Base-by-base conservation (phyloP, 2,113 vertebrate genomes). In the Cyprinodon variegatus region DNA sequence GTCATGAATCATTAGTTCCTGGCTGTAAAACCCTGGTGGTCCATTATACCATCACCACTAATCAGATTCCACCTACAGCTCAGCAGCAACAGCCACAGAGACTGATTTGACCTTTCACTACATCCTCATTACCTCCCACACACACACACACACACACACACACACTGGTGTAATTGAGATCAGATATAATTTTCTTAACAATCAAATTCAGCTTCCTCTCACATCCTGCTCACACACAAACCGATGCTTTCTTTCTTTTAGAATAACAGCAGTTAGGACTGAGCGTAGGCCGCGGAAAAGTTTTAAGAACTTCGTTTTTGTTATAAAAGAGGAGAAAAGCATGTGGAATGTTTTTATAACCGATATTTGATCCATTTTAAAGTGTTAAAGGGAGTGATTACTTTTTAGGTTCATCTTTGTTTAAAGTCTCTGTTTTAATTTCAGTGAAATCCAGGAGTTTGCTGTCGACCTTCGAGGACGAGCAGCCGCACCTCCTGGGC, bases 381-480 rank as follows among this genome's bases (percentile, higher is more conserved):
- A 41, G 41, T 4, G 4, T 41, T 9, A 41, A 41, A 5, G 4
- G 48, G 15, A 17, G 48, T 50, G 15, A 15, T 17, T 17, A 17
- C 50, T 57, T 57, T 57, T 57, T 9, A 8, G 20, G 50, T 20
- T 15, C 15, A 8, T 57, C 17, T 2, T 20, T 36, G 17, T 45
- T 39, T 38, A 41, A 57, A 60, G 40, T 15, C 22, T 22, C 50
- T 74, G 4, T 36, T 62, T 76, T 5, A 1, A 61, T 57, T 40
- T 29, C 71, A 99, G 97, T 99, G 74, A 96, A 96, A 78, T 99
- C 97, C 67, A 96, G 97, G 76, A 98, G 86, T 92, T 94, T 99
- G 77, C 88, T 99, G 37, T 96, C 96, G 0, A 86, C 90, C 68
- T 96, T 96, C 5, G 96, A 98, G 40, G 97, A 98, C 38, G 97